Evolutionary conservation across 1,140 invertebrate genomes (phyloP).

Genomic region (Platyscapa corneri): DNA sequence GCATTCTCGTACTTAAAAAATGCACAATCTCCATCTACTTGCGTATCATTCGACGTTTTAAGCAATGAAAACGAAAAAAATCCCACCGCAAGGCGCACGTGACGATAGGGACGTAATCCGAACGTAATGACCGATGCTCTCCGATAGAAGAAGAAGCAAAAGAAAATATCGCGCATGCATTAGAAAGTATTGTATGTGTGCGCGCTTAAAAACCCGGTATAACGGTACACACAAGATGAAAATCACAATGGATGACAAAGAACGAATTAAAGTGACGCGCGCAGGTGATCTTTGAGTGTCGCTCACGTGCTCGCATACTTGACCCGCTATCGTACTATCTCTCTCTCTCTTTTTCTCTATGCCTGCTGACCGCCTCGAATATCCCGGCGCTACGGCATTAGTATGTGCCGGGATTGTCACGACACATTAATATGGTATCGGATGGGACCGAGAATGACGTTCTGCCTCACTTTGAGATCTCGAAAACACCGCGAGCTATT

Average conservation of each 20-base stretch:
- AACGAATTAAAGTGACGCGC: slow-evolving; percentile 32
- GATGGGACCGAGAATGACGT: slow-evolving; percentile 50
- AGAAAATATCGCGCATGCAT: slow-evolving; percentile 23
- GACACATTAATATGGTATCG: slow-evolving; percentile 62
- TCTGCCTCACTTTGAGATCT: neutral
- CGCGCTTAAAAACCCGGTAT: neutral
- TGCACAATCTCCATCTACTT: neutral
- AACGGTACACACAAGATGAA: slow-evolving; percentile 7
- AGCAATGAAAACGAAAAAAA: slow-evolving; percentile 19
- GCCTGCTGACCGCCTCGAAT: slow-evolving; percentile 26
- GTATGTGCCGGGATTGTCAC: slow-evolving; percentile 52
- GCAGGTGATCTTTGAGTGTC: slow-evolving; percentile 45
- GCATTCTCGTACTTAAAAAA: neutral
- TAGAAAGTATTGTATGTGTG: slow-evolving; percentile 27
- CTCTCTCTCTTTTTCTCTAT: neutral
- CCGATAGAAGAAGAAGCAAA: neutral
- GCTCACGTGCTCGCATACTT: slow-evolving; percentile 3
- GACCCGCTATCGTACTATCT: neutral
- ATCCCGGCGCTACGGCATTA: slow-evolving; percentile 31
- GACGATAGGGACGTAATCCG: neutral
- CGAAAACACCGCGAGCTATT: neutral
- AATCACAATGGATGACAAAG: slow-evolving; percentile 27
- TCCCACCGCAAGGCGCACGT: neutral
- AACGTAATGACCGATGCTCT: neutral
- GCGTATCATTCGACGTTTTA: neutral